Base-by-base conservation (phyloP, 1,140 invertebrate species). In the Ceratoteleas bidentatus region DNA sequence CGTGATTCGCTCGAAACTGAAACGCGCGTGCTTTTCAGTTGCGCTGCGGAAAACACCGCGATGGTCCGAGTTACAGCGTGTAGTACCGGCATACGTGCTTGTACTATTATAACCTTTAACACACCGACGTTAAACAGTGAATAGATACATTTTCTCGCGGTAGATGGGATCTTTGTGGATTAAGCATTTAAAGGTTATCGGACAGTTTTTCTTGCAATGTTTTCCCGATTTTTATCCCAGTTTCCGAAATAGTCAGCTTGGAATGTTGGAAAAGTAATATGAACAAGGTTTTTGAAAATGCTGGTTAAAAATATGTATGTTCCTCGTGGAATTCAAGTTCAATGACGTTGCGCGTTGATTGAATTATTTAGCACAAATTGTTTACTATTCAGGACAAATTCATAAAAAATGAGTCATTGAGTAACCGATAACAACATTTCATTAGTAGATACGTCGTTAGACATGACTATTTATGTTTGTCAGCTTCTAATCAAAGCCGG, bases 401-500 rank as follows among this genome's bases (percentile, higher is more conserved):
- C 24, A 24, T 24, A 24, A 24, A 24, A 24, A 24, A 24, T 24
- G 4, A 24, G 40, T 13, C n/a, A 78, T 79, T 73, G 15, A 34
- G 53, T 61, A 73, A 83, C 50, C 9, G 45, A 64, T 66, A 57
- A 73, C 49, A 10, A 66, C 10, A 13, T 50, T 76, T 56, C 38
- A 73, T 75, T 66, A 49, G 9, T 2, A 13, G 49, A 32, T 57
- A 73, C 56, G 38, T 73, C 69, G 68, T 77, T 77, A 69, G 57
- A 58, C 73, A 78, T 70, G 33, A 56, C 40, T 69, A 78, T 74
- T 77, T 69, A 68, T 74, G 74, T 72, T 74, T 74, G 80, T 78
- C 80, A 77, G 80, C 58, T 74, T 74, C 65, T 70, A 78, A 83
- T 88, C 80, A 85, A 85, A 87, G 84, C 84, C 61, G 54, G 62